Conservation (phyloP, 92 coral and sea anemone species). For the Bergia puertoricense region DNA sequence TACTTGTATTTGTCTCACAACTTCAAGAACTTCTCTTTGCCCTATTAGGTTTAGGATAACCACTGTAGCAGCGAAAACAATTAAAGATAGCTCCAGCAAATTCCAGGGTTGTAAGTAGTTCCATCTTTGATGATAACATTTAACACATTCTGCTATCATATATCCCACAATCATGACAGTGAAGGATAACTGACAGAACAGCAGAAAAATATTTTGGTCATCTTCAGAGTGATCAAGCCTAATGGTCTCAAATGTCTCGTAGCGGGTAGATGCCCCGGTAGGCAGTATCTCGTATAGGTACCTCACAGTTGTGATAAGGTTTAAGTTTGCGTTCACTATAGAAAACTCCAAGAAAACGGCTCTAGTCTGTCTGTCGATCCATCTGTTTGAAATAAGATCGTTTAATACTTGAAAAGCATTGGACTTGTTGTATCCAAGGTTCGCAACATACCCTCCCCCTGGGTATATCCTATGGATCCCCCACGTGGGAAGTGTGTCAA, state of each 20-base stretch:
- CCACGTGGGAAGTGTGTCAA: background rate
- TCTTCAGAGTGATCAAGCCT: constrained; percentile 12
- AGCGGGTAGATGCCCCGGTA: constrained; percentile 27
- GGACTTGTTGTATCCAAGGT: constrained; percentile 44
- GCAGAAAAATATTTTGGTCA: background rate
- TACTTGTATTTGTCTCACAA: constrained; percentile 10
- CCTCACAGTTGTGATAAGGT: constrained; percentile 15
- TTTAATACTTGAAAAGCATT: constrained; percentile 36
- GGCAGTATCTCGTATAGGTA: constrained; percentile 52
- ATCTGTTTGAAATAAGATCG: constrained; percentile 32
- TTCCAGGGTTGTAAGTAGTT: constrained; percentile 39
- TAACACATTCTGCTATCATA: constrained; percentile 42
- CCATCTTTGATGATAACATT: constrained; percentile 27
- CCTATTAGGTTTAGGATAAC: constrained; percentile 30
- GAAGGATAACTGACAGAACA: constrained; percentile 27
- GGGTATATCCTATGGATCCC: constrained; percentile 43
- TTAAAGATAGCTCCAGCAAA: constrained; percentile 47
- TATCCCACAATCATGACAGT: constrained; percentile 46
- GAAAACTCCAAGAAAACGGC: constrained; percentile 51
- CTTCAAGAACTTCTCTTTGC: constrained; percentile 11
- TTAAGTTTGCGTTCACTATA: constrained; percentile 29
- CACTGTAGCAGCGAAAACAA: constrained; percentile 26
- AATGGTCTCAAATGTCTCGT: background rate
- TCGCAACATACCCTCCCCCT: constrained; percentile 54
- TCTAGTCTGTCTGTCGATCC: constrained; percentile 61